Percentiles rank a stretch among this genome's conserved stretches.
Evolutionary conservation across 2,797 vertebrate species (phyloP).

Genomic region (Poeciliopsis turneri): DNA sequence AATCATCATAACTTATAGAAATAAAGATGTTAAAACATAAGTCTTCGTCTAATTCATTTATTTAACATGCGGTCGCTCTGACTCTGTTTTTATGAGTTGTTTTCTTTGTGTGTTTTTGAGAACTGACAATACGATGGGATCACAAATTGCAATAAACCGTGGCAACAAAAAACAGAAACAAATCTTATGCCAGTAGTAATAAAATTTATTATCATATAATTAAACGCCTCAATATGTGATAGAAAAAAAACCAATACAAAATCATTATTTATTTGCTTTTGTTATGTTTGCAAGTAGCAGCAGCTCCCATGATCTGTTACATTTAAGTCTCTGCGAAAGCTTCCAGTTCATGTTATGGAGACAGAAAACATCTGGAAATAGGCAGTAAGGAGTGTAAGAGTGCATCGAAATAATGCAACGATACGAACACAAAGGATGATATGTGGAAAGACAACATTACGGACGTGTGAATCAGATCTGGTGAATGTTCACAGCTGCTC

Average conservation of each 20-base stretch:
- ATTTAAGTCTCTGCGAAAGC: conserved; percentile 31
- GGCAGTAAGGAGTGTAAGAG: not conserved
- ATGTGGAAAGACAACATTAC: conserved; percentile 1
- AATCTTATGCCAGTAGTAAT: conserved; percentile 14
- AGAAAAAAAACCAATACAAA: conserved; percentile 33
- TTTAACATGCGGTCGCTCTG: no score
- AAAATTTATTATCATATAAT: conserved; percentile 46
- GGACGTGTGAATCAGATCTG: conserved; percentile 15
- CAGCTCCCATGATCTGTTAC: not conserved
- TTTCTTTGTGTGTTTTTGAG: no score
- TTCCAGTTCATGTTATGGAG: conserved; percentile 6
- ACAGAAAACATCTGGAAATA: conserved; percentile 7
- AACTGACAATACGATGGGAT: not conserved
- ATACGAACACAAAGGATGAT: not conserved
- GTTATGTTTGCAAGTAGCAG: conserved; percentile 12
- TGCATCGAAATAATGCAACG: not conserved
- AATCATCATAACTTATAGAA: no score
- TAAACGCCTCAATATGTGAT: conserved; percentile 33
- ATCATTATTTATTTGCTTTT: conserved; percentile 2
- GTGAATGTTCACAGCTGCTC: not conserved
- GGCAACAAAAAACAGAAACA: not conserved
- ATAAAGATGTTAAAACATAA: no score
- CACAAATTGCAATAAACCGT: not conserved
- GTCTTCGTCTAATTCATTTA: no score
- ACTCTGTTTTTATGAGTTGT: no score